Evolutionary conservation across 2,113 vertebrate species (phyloP).

Genomic region (Benitochromis conjunctus): DNA sequence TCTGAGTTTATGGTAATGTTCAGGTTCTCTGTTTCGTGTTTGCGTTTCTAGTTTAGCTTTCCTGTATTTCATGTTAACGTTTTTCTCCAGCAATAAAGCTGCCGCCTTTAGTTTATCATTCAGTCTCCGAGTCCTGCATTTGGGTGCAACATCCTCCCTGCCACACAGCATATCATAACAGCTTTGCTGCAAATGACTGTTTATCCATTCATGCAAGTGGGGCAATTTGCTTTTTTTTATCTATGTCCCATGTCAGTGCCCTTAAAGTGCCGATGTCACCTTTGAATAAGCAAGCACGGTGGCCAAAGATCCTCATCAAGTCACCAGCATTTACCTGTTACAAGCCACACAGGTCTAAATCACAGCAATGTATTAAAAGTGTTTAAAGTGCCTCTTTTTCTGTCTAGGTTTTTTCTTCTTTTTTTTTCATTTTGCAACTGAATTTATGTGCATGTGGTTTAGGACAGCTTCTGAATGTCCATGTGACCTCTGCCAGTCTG

Average conservation of each 20-base stretch:
- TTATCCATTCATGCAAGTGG: not conserved
- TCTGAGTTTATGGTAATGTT: too few relatives aligned
- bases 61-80: too few relatives aligned
- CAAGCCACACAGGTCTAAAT: not conserved
- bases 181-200: not conserved
- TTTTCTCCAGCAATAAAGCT: too few relatives aligned
- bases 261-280: not conserved
- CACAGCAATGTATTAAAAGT: not conserved
- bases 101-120: too few relatives aligned
- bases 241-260: not conserved
- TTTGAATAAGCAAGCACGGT: too few relatives aligned
- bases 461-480: not conserved
- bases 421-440: not conserved
- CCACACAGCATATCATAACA: not conserved
- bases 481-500: constrained; percentile 33
- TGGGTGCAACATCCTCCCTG: too few relatives aligned
- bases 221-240: not conserved
- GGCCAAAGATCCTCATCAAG: not conserved
- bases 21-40: too few relatives aligned
- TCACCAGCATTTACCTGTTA: not conserved
- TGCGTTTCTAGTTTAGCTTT: too few relatives aligned
- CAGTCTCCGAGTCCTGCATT: too few relatives aligned
- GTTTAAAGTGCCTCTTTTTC: not conserved
- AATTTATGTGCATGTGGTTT: not conserved
- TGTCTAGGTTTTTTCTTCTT: accelerated